Conservation (phyloP, 2,797 vertebrate species). For the Phaenicophaeus curvirostris region DNA sequence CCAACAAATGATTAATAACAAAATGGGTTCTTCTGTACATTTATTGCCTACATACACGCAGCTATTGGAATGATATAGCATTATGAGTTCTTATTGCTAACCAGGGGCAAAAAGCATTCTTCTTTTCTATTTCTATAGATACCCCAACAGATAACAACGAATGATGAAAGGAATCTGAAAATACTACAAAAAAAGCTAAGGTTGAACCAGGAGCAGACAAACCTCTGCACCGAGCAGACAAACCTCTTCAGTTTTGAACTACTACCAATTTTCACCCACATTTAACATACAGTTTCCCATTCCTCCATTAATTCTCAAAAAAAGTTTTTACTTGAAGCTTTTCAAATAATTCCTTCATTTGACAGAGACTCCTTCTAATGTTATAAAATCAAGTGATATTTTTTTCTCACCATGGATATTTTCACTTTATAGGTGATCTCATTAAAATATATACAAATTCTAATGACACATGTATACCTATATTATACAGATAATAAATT, state of each 20-base stretch:
- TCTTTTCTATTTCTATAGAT: slow-evolving; percentile 60
- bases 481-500: not conserved
- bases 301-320: not conserved
- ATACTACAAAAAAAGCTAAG: not conserved
- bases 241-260: slow-evolving; percentile 17
- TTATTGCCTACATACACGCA: slow-evolving; percentile 35
- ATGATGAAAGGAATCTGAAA: slow-evolving; percentile 30
- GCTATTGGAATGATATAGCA: slow-evolving; percentile 61
- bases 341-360: not conserved
- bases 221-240: not conserved
- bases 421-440: not conserved
- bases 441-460: not conserved
- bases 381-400: not conserved
- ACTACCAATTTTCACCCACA: not conserved
- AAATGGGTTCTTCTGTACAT: slow-evolving; percentile 39
- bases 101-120: slow-evolving; percentile 63
- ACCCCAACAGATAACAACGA: slow-evolving; percentile 32
- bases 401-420: not conserved
- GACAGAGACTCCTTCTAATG: not conserved
- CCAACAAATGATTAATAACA: slow-evolving; percentile 63
- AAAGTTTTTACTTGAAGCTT: slow-evolving; percentile 8
- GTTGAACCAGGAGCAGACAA: slow-evolving; percentile 28
- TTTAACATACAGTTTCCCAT: not conserved
- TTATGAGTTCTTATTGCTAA: slow-evolving; percentile 68
- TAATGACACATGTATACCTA: not conserved